Evolutionary conservation across 2,113 vertebrate genomes (phyloP).

Genomic region (Nycticryphes semicollaris): DNA sequence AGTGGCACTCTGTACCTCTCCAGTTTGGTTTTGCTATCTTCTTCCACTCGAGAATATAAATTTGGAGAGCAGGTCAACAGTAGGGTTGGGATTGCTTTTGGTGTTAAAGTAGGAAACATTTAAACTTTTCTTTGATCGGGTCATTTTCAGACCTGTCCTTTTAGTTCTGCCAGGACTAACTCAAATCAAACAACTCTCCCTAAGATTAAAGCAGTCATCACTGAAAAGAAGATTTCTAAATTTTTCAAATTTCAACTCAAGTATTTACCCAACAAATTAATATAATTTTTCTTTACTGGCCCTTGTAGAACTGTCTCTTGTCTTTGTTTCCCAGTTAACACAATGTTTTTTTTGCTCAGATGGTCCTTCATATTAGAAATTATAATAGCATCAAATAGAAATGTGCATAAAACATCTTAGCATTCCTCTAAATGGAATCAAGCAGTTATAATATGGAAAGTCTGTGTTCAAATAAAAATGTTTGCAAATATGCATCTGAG

Average conservation of each 20-base stretch:
- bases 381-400: neutral
- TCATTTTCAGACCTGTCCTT: neutral
- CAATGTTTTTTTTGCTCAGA: slow-evolving; percentile 4
- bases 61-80: rapidly evolving
- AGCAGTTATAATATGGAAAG: neutral
- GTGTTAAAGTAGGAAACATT: neutral
- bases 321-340: neutral
- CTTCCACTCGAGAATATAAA: neutral
- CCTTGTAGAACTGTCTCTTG: neutral
- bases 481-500: neutral
- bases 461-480: neutral
- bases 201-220: neutral
- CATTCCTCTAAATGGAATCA: neutral
- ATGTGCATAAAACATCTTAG: neutral
- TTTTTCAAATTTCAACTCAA: neutral
- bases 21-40: neutral
- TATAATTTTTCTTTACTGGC: neutral
- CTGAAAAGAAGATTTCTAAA: neutral
- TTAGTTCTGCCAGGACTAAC: neutral
- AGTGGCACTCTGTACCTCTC: neutral
- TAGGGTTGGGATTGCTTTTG: neutral
- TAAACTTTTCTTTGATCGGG: neutral
- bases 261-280: neutral
- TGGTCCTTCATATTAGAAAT: neutral
- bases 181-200: neutral